These are phyloP conservation scores for Protophormia terraenovae DNA, from an alignment of 2,888 invertebrate species.

Conservation along the genomic window DNA sequence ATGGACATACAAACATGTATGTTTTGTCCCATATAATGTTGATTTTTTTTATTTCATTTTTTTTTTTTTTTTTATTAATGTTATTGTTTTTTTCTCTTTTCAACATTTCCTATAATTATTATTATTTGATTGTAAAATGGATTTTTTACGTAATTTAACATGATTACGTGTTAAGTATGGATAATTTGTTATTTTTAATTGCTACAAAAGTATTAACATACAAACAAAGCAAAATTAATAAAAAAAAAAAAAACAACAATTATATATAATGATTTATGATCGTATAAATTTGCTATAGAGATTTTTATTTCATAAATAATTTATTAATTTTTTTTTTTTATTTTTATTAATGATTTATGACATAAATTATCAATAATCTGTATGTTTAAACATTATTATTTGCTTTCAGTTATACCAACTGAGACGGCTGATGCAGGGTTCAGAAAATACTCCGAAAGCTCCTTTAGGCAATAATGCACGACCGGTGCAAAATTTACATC, in stretches of 20 bases:
- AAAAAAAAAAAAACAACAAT: not conserved
- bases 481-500: constrained; percentile 95
- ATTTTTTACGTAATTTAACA: constrained; percentile 48
- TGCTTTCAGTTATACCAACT: constrained; percentile 89
- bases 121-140: constrained; percentile 38
- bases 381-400: constrained; percentile 14
- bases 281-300: not conserved
- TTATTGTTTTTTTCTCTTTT: constrained; percentile 8
- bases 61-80: constrained; percentile 18
- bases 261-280: constrained; percentile 43
- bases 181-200: constrained; percentile 64
- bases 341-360: constrained; percentile 15
- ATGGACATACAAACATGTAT: not conserved
- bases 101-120: constrained; percentile 27
- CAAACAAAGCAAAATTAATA: not conserved
- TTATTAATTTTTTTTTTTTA: constrained; percentile 16
- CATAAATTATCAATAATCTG: not conserved
- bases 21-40: constrained; percentile 16
- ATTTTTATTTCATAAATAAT: not conserved
- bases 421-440: constrained; percentile 94
- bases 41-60: constrained; percentile 23
- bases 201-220: constrained; percentile 18
- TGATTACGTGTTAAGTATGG: constrained; percentile 63
- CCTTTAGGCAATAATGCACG: constrained; percentile 96
- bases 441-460: constrained; percentile 92